A percentile compares a stretch with the other conserved stretches of the same genome.
phyloP scores from a whole-genome alignment of 2,888 invertebrate species.

The Polymixis flavicincta region DNA sequence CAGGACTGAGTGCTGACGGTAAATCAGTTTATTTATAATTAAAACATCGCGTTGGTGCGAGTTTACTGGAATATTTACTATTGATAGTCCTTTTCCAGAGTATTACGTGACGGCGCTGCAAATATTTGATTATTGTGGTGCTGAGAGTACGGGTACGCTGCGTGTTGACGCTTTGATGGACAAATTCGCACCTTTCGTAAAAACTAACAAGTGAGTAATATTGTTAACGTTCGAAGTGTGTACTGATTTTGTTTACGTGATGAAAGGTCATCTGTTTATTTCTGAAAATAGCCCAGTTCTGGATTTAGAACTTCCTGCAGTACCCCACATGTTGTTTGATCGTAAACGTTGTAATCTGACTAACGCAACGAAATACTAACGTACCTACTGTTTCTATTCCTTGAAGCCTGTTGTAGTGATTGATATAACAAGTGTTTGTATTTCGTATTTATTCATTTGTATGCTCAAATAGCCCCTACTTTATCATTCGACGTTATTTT shows the following conservation, averaged over 20 bases:
- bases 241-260: constrained; percentile 39
- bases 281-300: constrained; percentile 50
- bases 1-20: constrained; percentile 81
- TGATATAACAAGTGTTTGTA: background rate
- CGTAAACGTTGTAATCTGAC: constrained; percentile 18
- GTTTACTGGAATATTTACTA: constrained; percentile 74
- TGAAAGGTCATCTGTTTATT: constrained; percentile 39
- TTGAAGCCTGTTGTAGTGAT: background rate
- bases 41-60: constrained; percentile 82
- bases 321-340: constrained; percentile 18
- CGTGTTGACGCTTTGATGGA: constrained; percentile 85
- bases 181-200: constrained; percentile 85
- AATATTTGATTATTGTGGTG: constrained; percentile 87
- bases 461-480: background rate
- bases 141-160: constrained; percentile 78
- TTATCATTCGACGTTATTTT: constrained; percentile 5
- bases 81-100: constrained; percentile 81
- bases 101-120: constrained; percentile 85
- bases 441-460: background rate
- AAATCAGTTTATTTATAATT: constrained; percentile 77
- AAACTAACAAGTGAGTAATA: constrained; percentile 85
- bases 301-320: constrained; percentile 39
- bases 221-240: constrained; percentile 22
- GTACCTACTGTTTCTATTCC: constrained; percentile 10
- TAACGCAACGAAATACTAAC: background rate